Evolutionary conservation across 2,113 vertebrate species (phyloP), one percentile per base, ranked within the genome.

Genomic region (Noctilio leporinus): DNA sequence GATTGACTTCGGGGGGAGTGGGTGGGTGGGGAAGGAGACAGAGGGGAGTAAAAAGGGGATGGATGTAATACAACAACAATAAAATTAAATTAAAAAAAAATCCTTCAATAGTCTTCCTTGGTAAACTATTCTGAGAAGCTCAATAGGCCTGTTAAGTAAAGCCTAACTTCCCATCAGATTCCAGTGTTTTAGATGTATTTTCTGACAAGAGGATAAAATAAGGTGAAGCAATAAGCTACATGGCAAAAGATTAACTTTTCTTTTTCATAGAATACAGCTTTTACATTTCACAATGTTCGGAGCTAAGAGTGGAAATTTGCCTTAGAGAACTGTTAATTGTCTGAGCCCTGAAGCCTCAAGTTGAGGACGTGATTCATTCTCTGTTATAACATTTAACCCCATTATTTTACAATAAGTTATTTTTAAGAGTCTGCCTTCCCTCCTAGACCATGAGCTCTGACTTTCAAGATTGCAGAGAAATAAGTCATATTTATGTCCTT

Each of bases 61-160:
- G n/a, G n/a, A n/a, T n/a, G n/a, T n/a, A n/a, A n/a, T n/a, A n/a
- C n/a, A n/a, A n/a, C n/a, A n/a, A n/a, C n/a, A n/a, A n/a, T n/a
- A n/a, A n/a, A n/a, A n/a, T n/a, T n/a, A n/a, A n/a, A n/a, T n/a
- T n/a, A 94, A 77, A 73, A 95, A 94, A 82, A 95, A 93, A 94
- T 96, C 78, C n/a, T 55, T 93, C 95, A 97, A 91, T 96, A 96
- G 94, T 93, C 87, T 96, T 96, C 96, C 92, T 96, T 89, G 51
- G 95, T 89, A 96, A 94, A 97, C 12, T 85, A 86, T 83, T 97
- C 90, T 97, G 33, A 94, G 97, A 97, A 96, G 95, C 94, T 97
- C 97, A 95, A 96, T 94, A 93, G 45, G n/a, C 90, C 64, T 9
- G 69, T 80, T 96, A 97, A 97, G 86, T n/a, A 97, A 95, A 96